Evolutionary conservation across 1,140 invertebrate species (phyloP), one percentile per base, ranked within the genome.

Genomic region (Drosophila neocordata): DNA sequence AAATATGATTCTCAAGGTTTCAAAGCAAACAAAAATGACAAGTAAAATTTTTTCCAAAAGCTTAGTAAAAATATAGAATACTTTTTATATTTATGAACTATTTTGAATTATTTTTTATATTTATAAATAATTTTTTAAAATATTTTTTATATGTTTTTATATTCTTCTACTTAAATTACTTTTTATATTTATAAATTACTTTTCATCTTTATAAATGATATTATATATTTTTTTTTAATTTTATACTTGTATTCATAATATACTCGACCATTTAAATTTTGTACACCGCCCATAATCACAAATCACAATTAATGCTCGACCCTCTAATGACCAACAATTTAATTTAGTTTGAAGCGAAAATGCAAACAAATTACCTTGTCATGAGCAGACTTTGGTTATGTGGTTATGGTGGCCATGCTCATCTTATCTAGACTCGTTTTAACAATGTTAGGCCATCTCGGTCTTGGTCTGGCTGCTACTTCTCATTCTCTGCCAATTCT

Each of bases 231-330:
- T 24, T 24, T 24, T 24, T 24, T 24, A 24, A 24, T 2, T 24
- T 24, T 41, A 5, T 5, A 13, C 13, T 38, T 41, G 13, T 41
- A 41, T 41, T 41, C n/a, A 44, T 44, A 15, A 44, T 44, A 18
- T 15, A 1, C 2, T 20, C 0, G 15, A 31, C 1, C 7, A 31
- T 13, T 31, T 20, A 51, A 53, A 27, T 27, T 8, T 31, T 31
- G n/a, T 24, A 27, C 63, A 58, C 35, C 20, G 22, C 44, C 64
- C 61, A 35, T 0, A 31, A 31, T 4, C 72, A 76, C 80, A 77
- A 80, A 80, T 80, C 78, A 77, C 78, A 80, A 68, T 80, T 76
- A 80, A 72, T 64, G 35, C 63, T 20, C n/a, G 51, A n/a, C 66
- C 59, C 65, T 65, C 52, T 55, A 66, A 82, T 77, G 79, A 38